Conservation (phyloP, 2,113 vertebrate genomes). For the Phalacrocorax brasilianus region DNA sequence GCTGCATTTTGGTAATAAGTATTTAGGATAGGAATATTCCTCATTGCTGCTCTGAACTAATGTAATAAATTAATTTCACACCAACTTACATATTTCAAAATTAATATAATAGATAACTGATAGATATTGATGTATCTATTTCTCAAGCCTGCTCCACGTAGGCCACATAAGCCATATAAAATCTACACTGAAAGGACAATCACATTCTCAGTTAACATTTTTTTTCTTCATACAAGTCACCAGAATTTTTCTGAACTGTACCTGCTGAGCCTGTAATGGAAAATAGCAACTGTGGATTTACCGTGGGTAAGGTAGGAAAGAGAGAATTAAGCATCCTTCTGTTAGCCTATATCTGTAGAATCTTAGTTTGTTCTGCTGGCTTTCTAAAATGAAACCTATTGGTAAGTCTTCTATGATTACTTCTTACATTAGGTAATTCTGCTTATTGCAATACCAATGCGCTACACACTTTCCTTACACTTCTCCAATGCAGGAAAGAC, state of each 20-base stretch:
- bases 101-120: not conserved
- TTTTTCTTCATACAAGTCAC: not conserved
- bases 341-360: not conserved
- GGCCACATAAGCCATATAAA: not conserved
- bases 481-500: not conserved
- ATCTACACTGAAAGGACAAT: not conserved
- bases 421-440: not conserved
- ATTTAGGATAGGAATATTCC: not conserved
- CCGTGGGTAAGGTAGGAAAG: not conserved
- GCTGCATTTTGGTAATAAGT: not conserved
- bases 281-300: not conserved
- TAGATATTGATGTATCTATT: not conserved
- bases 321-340: not conserved
- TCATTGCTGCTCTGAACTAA: accelerated
- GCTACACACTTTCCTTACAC: not conserved
- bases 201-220: not conserved
- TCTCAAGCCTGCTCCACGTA: not conserved
- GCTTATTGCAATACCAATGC: not conserved
- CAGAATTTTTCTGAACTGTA: not conserved
- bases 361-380: not conserved
- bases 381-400: not conserved
- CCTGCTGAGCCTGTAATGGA: not conserved
- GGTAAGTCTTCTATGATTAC: not conserved
- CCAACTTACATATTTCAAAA: not conserved
- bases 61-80: not conserved